A percentile compares a stretch with the other conserved stretches of the same genome.
Conservation (phyloP, 1,140 invertebrate genomes). For the Zophobas atratus region DNA sequence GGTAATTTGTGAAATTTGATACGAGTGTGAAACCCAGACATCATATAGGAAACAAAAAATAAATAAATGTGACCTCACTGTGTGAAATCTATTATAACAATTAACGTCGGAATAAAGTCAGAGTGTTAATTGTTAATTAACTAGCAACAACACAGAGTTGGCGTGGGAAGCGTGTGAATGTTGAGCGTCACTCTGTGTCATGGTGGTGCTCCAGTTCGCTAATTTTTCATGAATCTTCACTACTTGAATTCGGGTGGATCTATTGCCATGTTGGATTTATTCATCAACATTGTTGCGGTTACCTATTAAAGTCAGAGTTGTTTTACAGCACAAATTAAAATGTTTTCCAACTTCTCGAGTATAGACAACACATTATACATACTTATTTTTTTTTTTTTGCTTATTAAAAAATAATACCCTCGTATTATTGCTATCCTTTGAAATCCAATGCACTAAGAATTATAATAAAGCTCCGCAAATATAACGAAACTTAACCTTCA, state of each 20-base stretch:
- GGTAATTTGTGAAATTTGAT: conserved; percentile 42
- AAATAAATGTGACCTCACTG: conserved; percentile 62
- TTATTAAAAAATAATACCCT: too few species aligned
- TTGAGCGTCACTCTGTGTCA: conserved; percentile 19
- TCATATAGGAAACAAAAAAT: conserved; percentile 60
- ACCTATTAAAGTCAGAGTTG: too few species aligned
- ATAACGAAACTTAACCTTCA: too few species aligned
- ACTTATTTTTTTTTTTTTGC: too few species aligned
- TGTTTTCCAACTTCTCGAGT: too few species aligned
- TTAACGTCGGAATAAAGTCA: conserved; percentile 59
- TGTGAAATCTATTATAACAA: conserved; percentile 61
- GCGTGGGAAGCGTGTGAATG: conserved; percentile 61
- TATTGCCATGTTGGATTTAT: background rate
- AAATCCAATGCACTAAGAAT: too few species aligned
- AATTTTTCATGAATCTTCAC: conserved; percentile 34
- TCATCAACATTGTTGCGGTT: background rate
- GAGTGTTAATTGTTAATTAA: conserved; percentile 64
- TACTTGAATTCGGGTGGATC: background rate
- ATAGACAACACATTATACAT: too few species aligned
- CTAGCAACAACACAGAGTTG: conserved; percentile 59
- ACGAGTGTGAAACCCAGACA: conserved; percentile 45
- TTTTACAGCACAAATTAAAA: too few species aligned
- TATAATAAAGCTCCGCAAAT: too few species aligned
- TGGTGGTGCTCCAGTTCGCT: conserved; percentile 17
- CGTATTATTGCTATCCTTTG: too few species aligned